phyloP scores from a whole-genome alignment of 1,140 invertebrate genomes.

The Tetramorium simillimum region DNA sequence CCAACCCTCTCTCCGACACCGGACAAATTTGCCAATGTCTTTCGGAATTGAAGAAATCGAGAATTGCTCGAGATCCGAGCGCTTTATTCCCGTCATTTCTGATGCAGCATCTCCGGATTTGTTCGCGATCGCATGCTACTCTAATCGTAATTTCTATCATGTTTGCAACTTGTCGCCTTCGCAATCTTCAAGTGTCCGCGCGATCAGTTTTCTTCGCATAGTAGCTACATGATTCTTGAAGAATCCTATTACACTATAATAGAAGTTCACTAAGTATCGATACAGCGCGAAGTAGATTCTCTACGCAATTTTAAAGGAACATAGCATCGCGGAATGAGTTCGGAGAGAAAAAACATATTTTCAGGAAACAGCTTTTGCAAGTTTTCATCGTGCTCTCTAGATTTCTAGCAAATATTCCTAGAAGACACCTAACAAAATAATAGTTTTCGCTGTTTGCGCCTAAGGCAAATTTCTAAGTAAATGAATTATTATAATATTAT shows the following conservation, averaged over 20 bases:
- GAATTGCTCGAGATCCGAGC: background rate
- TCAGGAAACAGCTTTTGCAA: background rate
- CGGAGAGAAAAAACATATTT: background rate
- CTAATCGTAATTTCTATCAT: slow-evolving; percentile 27
- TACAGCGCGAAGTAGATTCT: background rate
- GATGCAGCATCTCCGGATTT: slow-evolving; percentile 12
- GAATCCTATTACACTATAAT: background rate
- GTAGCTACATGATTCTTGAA: background rate
- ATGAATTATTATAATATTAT: background rate
- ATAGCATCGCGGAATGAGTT: background rate
- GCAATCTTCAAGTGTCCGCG: background rate
- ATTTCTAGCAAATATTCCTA: background rate
- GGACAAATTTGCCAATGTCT: background rate
- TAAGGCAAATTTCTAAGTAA: background rate
- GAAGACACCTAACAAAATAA: background rate
- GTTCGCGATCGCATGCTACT: slow-evolving; percentile 27
- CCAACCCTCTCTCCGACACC: background rate
- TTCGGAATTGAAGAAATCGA: slow-evolving; percentile 11
- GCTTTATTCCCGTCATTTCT: background rate
- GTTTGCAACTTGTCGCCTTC: slow-evolving; percentile 32
- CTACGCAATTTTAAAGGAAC: background rate
- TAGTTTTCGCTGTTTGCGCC: background rate
- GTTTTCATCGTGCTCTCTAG: background rate
- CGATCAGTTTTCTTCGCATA: background rate
- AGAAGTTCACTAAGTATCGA: background rate